These are phyloP conservation scores for Apodemia zela DNA, from an alignment of 2,888 invertebrate species.

Conservation along the genomic window DNA sequence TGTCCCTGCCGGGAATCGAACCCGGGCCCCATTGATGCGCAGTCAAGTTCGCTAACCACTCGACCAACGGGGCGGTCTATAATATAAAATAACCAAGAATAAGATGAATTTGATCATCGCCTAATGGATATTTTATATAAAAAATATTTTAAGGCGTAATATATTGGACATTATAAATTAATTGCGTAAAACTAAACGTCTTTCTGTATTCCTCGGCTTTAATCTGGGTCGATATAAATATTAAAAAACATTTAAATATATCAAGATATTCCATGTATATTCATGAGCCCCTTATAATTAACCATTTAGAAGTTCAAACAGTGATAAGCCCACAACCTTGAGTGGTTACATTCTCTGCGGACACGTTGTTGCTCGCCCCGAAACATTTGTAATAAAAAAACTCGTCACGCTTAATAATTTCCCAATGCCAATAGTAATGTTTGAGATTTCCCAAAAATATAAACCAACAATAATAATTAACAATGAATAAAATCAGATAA, in stretches of 20 bases:
- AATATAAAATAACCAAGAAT: too few species aligned
- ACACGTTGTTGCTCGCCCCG: slow-evolving; percentile 35
- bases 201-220: too few species aligned
- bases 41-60: too few species aligned
- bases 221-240: slow-evolving; percentile 4
- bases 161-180: too few species aligned
- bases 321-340: slow-evolving; percentile 9
- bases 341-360: not conserved
- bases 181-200: too few species aligned
- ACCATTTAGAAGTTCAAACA: slow-evolving; percentile 2
- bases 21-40: too few species aligned
- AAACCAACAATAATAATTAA: slow-evolving; percentile 3
- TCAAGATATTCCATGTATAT: not conserved
- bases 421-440: slow-evolving; percentile 65
- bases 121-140: too few species aligned
- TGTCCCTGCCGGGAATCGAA: too few species aligned
- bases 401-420: slow-evolving; percentile 76
- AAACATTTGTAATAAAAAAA: slow-evolving; percentile 52
- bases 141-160: too few species aligned
- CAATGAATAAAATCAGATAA: not conserved
- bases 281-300: slow-evolving; percentile 2
- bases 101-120: too few species aligned
- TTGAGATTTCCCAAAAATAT: slow-evolving; percentile 21
- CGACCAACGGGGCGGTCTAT: too few species aligned
- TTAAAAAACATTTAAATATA: not conserved